Conservation (phyloP, 2,113 vertebrate genomes). For the Crocuta crocuta region DNA sequence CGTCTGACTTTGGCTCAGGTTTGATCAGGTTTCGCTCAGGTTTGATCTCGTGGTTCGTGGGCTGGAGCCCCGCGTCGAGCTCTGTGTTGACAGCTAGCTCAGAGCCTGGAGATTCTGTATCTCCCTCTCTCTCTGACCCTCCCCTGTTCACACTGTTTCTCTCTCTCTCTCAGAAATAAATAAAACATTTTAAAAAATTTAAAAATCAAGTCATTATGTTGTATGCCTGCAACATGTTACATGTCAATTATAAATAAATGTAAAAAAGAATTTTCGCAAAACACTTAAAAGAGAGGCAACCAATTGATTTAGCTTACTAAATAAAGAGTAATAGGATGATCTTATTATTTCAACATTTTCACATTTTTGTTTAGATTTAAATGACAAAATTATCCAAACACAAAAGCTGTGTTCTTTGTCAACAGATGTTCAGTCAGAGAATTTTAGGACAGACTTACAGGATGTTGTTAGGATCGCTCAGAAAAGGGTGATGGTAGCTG, state of each 20-base stretch:
- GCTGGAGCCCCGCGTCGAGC: too few species aligned
- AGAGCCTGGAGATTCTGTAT: too few species aligned
- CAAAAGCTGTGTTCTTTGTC: neutral
- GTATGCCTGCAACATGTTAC: neutral
- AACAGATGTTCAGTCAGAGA: neutral
- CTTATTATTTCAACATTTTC: slow-evolving; percentile 6
- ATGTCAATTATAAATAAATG: neutral
- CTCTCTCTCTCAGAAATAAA: too few species aligned
- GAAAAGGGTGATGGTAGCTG: neutral
- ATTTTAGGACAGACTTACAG: neutral
- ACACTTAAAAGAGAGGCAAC: neutral
- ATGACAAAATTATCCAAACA: neutral
- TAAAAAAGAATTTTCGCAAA: slow-evolving; percentile 26
- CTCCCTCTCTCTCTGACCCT: too few species aligned
- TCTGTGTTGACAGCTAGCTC: too few species aligned
- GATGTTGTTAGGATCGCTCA: neutral
- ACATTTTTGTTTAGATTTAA: neutral
- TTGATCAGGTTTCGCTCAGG: too few species aligned
- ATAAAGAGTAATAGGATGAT: neutral
- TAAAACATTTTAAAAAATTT: too few species aligned
- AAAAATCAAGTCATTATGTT: neutral
- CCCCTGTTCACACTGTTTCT: too few species aligned
- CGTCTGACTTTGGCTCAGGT: too few species aligned
- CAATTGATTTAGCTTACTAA: neutral
- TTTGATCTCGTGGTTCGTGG: too few species aligned